These are phyloP conservation scores for Erythrocercus mccallii DNA, from an alignment of 2,113 vertebrate genomes.

Conservation along the genomic window DNA sequence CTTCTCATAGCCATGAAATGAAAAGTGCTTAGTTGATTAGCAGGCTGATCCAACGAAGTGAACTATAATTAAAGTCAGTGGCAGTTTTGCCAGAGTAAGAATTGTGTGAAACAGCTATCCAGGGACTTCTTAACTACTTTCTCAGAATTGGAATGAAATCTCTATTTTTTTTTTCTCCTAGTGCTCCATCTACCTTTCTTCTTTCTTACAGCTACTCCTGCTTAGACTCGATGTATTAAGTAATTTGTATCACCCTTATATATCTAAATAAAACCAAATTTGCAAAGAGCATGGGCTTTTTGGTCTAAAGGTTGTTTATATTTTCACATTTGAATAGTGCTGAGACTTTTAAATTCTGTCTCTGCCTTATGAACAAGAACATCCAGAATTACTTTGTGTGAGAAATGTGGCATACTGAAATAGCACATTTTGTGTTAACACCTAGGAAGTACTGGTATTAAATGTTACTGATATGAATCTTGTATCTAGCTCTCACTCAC, in stretches of 20 bases:
- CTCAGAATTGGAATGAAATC: neutral
- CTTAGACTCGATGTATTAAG: neutral
- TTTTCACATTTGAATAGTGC: neutral
- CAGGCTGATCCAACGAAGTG: neutral
- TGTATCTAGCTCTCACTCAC: neutral
- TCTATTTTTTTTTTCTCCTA: neutral
- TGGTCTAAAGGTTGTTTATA: neutral
- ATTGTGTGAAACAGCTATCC: neutral
- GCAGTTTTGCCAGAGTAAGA: slow-evolving; percentile 14
- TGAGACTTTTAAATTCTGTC: neutral
- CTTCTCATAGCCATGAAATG: slow-evolving; percentile 61
- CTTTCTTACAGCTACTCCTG: neutral
- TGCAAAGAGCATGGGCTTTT: neutral
- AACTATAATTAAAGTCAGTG: slow-evolving; percentile 32
- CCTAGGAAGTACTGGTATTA: neutral
- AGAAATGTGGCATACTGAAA: neutral
- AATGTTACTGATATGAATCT: neutral
- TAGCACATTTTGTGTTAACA: neutral
- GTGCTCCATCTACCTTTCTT: neutral
- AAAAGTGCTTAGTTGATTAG: slow-evolving; percentile 60
- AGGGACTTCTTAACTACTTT: slow-evolving; percentile 15
- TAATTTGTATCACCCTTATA: neutral
- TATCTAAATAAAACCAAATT: neutral
- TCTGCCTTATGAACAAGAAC: neutral
- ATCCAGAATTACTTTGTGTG: neutral